Base-by-base conservation (phyloP, 2,797 vertebrate species). In the Euphonia xanthogaster region DNA sequence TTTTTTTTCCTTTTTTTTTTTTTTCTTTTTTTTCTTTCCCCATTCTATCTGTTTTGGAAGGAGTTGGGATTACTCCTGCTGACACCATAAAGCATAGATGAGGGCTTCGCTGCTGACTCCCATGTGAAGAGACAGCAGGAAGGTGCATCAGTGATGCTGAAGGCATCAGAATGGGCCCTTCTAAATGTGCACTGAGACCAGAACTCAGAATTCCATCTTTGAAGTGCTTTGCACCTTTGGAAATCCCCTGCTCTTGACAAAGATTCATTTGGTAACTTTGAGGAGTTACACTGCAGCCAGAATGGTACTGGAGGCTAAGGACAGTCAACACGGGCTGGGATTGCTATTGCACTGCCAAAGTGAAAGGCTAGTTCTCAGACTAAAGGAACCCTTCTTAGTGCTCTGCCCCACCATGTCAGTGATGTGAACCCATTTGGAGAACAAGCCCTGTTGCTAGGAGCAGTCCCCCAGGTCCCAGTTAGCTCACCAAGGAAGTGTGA, bases 351-450 rank as follows among this genome's bases (percentile, higher is more conserved):
- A 16, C 22, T 67, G 45, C 35, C 28, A 31, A 24, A 20, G 31
- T 14, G 6, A 35, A 67, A 58, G 24, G n/a, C 22, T 31, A 4
- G 23, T 48, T 60, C 57, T 62, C 18, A 53, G 62, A 50, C 9
- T 7, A 39, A 60, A 65, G 39, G 20, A 40, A 20, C 0, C 0
- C 7, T 77, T 47, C 1, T 1, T 14, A 37, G 5, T 4, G 12
- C 30, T 54, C 39, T 42, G 28, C 33, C 60, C 58, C 5, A 21
- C 4, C 9, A 22, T 40, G 68, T 8, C 27, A 58, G n/a, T 8
- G 48, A 67, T 1, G 0, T 27, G 31, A 87, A 42, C 6, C 37
- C 11, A 40, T 9, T 0, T 65, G 40, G 27, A 76, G 62, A 62
- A 33, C 18, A 66, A 73, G 25, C 6, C 31, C 14, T 13, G 2